These are phyloP conservation scores for Notothenia coriiceps DNA, from an alignment of 2,113 vertebrate species.

Conservation along the genomic window DNA sequence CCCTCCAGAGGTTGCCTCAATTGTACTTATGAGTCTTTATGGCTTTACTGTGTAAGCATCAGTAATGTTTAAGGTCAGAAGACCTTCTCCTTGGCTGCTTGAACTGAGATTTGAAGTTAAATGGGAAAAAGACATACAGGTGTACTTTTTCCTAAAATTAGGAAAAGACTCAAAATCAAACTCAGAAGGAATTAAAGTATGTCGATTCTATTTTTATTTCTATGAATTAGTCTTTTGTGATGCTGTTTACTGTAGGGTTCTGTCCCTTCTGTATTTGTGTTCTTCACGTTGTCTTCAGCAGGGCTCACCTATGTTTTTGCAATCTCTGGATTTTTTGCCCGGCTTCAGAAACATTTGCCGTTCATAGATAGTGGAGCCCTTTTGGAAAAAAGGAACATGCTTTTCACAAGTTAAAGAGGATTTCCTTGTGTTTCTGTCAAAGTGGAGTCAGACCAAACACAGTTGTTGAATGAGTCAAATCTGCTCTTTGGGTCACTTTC, in stretches of 20 bases:
- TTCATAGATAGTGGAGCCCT: not conserved
- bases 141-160: not conserved
- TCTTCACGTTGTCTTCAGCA: not conserved
- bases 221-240: not conserved
- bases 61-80: slow-evolving; percentile 12
- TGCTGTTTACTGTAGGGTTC: not conserved
- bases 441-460: not conserved
- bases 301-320: not conserved
- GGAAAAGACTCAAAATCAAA: not conserved
- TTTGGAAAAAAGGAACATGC: not conserved
- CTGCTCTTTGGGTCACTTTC: not conserved
- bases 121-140: too few species aligned
- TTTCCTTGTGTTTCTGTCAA: not conserved
- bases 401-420: not conserved
- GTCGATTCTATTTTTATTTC: not conserved
- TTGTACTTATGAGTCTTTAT: slow-evolving; percentile 30
- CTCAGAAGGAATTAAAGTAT: not conserved
- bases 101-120: not conserved
- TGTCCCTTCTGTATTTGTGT: not conserved
- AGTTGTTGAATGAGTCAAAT: not conserved
- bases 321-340: not conserved
- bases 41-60: slow-evolving; percentile 12
- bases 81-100: not conserved
- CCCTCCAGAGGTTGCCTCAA: slow-evolving; percentile 20
- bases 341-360: slow-evolving; percentile 3